Percentiles rank a stretch among this genome's conserved stretches.
phyloP scores from a whole-genome alignment of 2,113 vertebrate genomes.

The Gobiocypris rarus region DNA sequence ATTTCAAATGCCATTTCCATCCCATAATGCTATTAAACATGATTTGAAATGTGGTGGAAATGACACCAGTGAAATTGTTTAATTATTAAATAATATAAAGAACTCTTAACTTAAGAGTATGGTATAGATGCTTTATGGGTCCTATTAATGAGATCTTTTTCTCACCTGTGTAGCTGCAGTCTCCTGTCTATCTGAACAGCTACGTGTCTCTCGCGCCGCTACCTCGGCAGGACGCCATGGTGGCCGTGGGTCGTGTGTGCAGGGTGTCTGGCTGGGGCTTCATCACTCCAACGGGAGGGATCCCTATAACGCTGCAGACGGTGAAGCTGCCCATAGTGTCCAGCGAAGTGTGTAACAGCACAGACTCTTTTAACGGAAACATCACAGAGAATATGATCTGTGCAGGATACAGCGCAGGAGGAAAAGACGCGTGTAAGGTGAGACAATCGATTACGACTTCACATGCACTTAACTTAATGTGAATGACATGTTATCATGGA shows the following conservation, averaged over 20 bases:
- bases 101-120: neutral
- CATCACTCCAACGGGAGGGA: conserved; percentile 65
- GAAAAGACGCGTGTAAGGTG: conserved; percentile 82
- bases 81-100: neutral
- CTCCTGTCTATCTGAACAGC: conserved; percentile 71
- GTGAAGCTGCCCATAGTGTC: conserved; percentile 78
- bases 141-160: too few species aligned
- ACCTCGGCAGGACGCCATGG: conserved; percentile 64
- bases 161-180: conserved; percentile 70
- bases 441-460: neutral
- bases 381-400: conserved; percentile 83
- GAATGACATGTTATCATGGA: neutral
- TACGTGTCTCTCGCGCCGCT: conserved; percentile 75
- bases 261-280: conserved; percentile 82
- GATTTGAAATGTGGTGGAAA: neutral
- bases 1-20: too few species aligned
- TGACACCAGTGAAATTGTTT: neutral
- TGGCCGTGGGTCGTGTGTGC: conserved; percentile 72
- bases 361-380: conserved; percentile 70
- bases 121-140: neutral
- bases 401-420: conserved; percentile 75
- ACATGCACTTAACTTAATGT: neutral
- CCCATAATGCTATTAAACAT: neutral
- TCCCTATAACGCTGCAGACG: conserved; percentile 72
- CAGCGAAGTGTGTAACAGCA: conserved; percentile 72